Evolutionary conservation across 2,888 invertebrate species (phyloP).

Genomic region (Chydorus sphaericus): DNA sequence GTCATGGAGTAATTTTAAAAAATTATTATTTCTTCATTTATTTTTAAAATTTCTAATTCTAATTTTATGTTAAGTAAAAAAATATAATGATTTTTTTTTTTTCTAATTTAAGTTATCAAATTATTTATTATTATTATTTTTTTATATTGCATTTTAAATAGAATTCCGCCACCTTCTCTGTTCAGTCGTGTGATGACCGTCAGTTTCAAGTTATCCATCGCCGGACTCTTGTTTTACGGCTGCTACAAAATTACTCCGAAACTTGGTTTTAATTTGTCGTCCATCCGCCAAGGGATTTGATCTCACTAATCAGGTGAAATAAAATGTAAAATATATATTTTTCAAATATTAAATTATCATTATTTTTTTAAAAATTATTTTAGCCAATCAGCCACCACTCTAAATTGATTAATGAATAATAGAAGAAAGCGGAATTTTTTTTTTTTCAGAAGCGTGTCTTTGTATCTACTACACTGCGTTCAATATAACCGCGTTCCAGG

Average conservation of each 20-base stretch:
- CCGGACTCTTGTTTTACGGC: constrained; percentile 27
- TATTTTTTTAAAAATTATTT: too few species aligned
- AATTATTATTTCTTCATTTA: constrained; percentile 24
- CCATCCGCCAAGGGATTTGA: not conserved
- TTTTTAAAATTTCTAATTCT: constrained; percentile 4
- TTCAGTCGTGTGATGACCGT: constrained; percentile 41
- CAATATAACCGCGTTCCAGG: constrained; percentile 53
- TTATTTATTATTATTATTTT: not conserved
- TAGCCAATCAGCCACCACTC: too few species aligned
- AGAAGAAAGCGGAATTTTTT: constrained; percentile 44
- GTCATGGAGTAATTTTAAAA: constrained; percentile 40
- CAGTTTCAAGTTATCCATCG: constrained; percentile 43
- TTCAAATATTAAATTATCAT: not conserved
- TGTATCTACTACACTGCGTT: constrained; percentile 43
- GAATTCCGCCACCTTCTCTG: constrained; percentile 52
- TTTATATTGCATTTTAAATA: constrained; percentile 28
- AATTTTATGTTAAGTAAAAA: not conserved
- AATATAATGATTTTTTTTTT: not conserved
- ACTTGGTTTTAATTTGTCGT: not conserved
- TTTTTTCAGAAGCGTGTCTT: too few species aligned
- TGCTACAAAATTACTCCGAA: constrained; percentile 21
- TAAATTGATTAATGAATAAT: not conserved
- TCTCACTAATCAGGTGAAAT: not conserved
- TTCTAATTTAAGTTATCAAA: not conserved
- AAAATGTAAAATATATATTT: not conserved